Base-by-base conservation (phyloP, 1,140 invertebrate genomes). In the Drosophila busckii region DNA sequence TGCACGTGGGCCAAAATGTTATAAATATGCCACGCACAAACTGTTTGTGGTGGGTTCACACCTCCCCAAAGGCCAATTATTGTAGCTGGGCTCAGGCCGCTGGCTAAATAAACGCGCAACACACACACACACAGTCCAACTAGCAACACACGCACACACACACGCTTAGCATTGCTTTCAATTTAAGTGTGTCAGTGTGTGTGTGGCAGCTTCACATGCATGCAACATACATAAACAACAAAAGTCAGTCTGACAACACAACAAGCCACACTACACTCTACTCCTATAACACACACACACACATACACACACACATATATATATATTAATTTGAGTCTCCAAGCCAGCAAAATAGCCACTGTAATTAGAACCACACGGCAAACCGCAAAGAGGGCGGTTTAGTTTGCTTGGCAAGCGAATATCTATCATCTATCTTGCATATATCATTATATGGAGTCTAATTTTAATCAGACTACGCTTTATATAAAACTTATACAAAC, bases 81-180 rank as follows among this genome's bases (percentile, higher is more conserved):
- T 70, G 55, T 70, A 55, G 41, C 25, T 44, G 13, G 44, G 50
- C 31, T 25, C 38, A 58, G 42, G 40, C 50, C 65, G 38, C 64
- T 59, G 60, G 65, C 55, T 65, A 76, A 76, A 61, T 76, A 76
- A 70, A 56, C 70, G 63, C 69, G 53, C 16, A 34, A 58, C 42
- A 58, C 37, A 31, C 49, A 25, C 48, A 55, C n/a, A 26, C 29
- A 26, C 17, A 26, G 23, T 22, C 38, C 6, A 4, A 5, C 19
- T 3, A 42, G 6, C 6, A n/a, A 62, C 19, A 23, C 45, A 37
- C 49, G 28, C 26, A 61, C 35, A 4, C 19, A 19, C 26, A 34
- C 37, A 22, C 25, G 22, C 40, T 23, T 22, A 31, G 28, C 8
- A 12, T 4, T 49, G 35, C 16, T 34, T 17, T 17, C 19, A 49